Base-by-base conservation (phyloP, 1,140 invertebrate genomes). In the Drosophila bifasciata region DNA sequence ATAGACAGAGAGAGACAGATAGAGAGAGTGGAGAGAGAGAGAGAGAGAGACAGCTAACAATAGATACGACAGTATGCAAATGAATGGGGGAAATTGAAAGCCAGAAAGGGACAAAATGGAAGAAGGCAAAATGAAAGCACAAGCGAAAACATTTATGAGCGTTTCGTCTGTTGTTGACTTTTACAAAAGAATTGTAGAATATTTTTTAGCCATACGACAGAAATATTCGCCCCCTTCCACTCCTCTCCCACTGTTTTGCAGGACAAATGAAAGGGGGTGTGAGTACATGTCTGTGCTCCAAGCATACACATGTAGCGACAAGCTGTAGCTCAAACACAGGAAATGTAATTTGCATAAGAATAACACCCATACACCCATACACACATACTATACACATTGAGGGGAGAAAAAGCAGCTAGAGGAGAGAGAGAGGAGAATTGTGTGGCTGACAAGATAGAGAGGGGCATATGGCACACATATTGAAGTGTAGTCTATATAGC, bases 301-400 rank as follows among this genome's bases (percentile, higher is more conserved):
- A 63, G 43, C 72, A 75, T 75, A 76, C 73, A 75, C 56, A 68
- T 76, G 80, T 85, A 85, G 43, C 81, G 86, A 85, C 80, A 85
- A 77, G 80, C 80, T 85, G 80, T 85, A 85, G 80, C 80, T 85
- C 80, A 85, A 85, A 85, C 80, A 85, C 80, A 86, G 80, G 80
- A 85, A 85, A 85, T 85, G 80, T 85, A 85, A 85, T 85, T 85
- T 85, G 80, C 80, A 85, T 85, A 85, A 85, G 81, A 85, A 85
- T 85, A 86, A 85, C 81, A 85, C 62, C 81, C 62, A 85, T 43
- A 66, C 49, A 76, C 56, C 21, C 21, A 48, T 11, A 36, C 3
- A 3, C 9, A 9, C 28, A 25, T 6, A 25, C 6, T 6, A n/a
- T n/a, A 25, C 25, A 25, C 25, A 25, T 7, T 28, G 1, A 3